Evolutionary conservation across 2,113 vertebrate species (phyloP).

Genomic region (Lampris megalopsis): DNA sequence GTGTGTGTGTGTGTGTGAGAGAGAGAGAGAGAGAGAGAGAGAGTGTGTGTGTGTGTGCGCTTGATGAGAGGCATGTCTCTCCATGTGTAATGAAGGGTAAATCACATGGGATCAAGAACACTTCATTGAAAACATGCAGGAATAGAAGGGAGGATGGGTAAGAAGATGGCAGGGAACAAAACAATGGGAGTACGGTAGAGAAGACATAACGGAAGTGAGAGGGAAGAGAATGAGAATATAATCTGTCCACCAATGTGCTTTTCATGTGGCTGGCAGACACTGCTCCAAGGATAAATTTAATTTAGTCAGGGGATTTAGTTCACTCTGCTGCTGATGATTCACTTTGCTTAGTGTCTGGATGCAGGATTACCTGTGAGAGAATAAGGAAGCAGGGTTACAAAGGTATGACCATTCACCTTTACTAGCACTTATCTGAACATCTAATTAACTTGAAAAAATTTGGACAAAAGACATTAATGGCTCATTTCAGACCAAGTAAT

Average conservation of each 20-base stretch:
- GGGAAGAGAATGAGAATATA: constrained; percentile 49
- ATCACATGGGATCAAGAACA: constrained; percentile 60
- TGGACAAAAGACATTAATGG: constrained; percentile 41
- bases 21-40: no score
- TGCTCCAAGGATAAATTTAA: constrained; percentile 73
- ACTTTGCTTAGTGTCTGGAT: constrained; percentile 56
- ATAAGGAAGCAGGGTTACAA: constrained; percentile 49
- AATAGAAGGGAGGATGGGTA: constrained; percentile 8
- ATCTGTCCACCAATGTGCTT: constrained; percentile 65
- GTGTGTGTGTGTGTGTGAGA: background rate
- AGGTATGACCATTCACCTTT: constrained; percentile 59
- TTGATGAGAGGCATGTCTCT: constrained; percentile 8
- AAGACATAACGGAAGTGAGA: constrained; percentile 13
- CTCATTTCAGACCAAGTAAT: constrained; percentile 36
- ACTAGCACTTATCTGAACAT: constrained; percentile 45
- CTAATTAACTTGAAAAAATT: constrained; percentile 60
- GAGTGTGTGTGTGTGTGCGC: background rate
- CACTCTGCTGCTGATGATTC: constrained; percentile 44
- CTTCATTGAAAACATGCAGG: constrained; percentile 45
- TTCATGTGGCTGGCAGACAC: constrained; percentile 56
- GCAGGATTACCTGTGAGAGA: constrained; percentile 24
- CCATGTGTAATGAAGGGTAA: constrained; percentile 46
- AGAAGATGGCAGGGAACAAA: no score
- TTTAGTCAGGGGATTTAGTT: constrained; percentile 68
- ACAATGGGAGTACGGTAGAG: no score